Evolutionary conservation across 2,797 vertebrate genomes (phyloP).

Genomic region (Sebastes cheni): DNA sequence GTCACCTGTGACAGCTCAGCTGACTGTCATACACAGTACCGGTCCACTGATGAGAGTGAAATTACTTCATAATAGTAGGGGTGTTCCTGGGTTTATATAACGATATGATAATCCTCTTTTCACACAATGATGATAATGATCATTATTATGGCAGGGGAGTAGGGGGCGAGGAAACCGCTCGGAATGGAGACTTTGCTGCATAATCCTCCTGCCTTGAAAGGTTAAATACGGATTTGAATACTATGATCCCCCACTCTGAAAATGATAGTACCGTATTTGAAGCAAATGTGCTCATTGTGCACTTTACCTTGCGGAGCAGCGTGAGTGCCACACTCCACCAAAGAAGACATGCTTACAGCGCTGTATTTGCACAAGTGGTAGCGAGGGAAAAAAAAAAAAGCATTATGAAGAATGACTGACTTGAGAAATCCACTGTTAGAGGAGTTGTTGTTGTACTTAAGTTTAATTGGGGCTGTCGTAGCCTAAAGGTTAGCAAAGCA

Average conservation of each 20-base stretch:
- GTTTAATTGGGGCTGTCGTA: constrained; percentile 45
- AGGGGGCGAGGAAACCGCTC: constrained; percentile 78
- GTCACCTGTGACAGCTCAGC: constrained; percentile 80
- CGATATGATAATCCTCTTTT: constrained; percentile 86
- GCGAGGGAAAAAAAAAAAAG: constrained; percentile 10
- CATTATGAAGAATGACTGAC: constrained; percentile 47
- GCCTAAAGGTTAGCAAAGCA: constrained; percentile 42
- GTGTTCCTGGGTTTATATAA: constrained; percentile 85
- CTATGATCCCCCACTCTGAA: constrained; percentile 81
- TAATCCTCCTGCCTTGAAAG: constrained; percentile 86
- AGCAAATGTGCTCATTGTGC: constrained; percentile 78
- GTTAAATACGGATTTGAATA: constrained; percentile 88
- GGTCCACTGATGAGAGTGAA: constrained; percentile 81
- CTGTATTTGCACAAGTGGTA: constrained; percentile 54
- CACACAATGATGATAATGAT: constrained; percentile 87
- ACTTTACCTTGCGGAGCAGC: constrained; percentile 71
- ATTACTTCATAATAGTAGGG: constrained; percentile 84
- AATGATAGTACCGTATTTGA: constrained; percentile 77
- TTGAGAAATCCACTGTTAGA: constrained; percentile 35
- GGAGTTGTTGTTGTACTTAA: constrained; percentile 41
- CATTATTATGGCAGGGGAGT: constrained; percentile 85
- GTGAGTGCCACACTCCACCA: constrained; percentile 55
- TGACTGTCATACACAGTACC: constrained; percentile 72
- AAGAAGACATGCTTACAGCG: constrained; percentile 57
- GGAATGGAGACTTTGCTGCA: constrained; percentile 83